Percentiles rank a stretch among this genome's conserved stretches.
These are phyloP conservation scores for Colostygia pectinataria DNA, from an alignment of 2,888 invertebrate species.

Conservation along the genomic window DNA sequence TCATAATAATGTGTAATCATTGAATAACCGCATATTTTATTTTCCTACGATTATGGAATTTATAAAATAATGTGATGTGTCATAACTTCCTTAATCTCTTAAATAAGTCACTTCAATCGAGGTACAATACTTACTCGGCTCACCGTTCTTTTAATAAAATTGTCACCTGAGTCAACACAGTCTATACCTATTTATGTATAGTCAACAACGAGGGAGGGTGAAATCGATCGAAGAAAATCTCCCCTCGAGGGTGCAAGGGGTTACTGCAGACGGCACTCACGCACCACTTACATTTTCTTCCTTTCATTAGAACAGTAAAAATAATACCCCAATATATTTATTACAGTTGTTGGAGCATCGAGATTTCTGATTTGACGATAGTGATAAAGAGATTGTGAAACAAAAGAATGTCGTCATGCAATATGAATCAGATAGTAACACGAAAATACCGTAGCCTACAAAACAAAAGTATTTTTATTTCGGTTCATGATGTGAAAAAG, in stretches of 20 bases:
- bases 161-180: slow-evolving; percentile 58
- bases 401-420: background rate
- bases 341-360: too few relatives aligned
- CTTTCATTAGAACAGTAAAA: slow-evolving; percentile 9
- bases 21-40: too few relatives aligned
- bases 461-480: too few relatives aligned
- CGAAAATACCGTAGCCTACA: too few relatives aligned
- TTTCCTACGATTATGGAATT: too few relatives aligned
- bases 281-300: slow-evolving; percentile 23
- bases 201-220: slow-evolving; percentile 50
- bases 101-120: too few relatives aligned
- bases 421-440: background rate
- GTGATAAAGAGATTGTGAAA: background rate
- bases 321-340: background rate
- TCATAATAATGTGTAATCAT: too few relatives aligned
- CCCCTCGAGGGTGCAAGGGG: slow-evolving; percentile 53
- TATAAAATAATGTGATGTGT: too few relatives aligned
- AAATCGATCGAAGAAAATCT: slow-evolving; percentile 60
- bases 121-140: too few relatives aligned
- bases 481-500: too few relatives aligned
- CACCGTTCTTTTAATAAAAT: slow-evolving; percentile 22
- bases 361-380: background rate
- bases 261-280: slow-evolving; percentile 37
- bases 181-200: slow-evolving; percentile 55
- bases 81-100: too few relatives aligned